Evolutionary conservation across 2,888 invertebrate species (phyloP).

Genomic region (Acrocyrtus sp.): DNA sequence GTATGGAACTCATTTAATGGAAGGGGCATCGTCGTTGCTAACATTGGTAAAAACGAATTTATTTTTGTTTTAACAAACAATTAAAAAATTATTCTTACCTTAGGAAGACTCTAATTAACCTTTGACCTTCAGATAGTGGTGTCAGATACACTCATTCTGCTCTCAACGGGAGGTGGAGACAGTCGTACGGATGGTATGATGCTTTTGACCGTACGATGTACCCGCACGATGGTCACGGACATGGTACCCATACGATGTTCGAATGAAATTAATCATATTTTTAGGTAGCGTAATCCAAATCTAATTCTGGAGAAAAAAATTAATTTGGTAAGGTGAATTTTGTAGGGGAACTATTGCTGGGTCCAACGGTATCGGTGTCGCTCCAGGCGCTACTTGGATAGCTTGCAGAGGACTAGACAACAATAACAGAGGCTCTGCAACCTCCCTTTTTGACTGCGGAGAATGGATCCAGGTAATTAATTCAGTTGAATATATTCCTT

Average conservation of each 20-base stretch:
- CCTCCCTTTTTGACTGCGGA: not conserved
- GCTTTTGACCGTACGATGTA: not conserved
- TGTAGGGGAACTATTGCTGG: slow-evolving; percentile 33
- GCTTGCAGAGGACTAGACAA: slow-evolving; percentile 25
- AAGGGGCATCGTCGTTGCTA: slow-evolving; percentile 17
- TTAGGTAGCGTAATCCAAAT: too few species aligned
- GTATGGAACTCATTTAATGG: slow-evolving; percentile 18
- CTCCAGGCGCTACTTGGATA: slow-evolving; percentile 23
- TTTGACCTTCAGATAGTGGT: slow-evolving; percentile 22
- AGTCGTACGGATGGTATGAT: slow-evolving; percentile 34
- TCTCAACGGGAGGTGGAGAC: slow-evolving; percentile 16
- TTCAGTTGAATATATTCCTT: too few species aligned
- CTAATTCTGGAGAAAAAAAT: slow-evolving; percentile 2
- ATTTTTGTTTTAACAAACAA: too few species aligned
- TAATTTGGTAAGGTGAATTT: not conserved
- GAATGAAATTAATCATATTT: not conserved
- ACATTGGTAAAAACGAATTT: slow-evolving; percentile 27
- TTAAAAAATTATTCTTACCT: too few species aligned
- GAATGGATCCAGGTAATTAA: too few species aligned
- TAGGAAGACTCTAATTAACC: not conserved
- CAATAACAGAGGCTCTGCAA: not conserved
- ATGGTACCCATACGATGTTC: slow-evolving; percentile 32
- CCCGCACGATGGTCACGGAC: slow-evolving; percentile 1
- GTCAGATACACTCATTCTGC: slow-evolving; percentile 32
- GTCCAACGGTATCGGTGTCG: slow-evolving; percentile 18